Evolutionary conservation across 1,140 invertebrate genomes (phyloP).

Genomic region (Caerostris extrusa): DNA sequence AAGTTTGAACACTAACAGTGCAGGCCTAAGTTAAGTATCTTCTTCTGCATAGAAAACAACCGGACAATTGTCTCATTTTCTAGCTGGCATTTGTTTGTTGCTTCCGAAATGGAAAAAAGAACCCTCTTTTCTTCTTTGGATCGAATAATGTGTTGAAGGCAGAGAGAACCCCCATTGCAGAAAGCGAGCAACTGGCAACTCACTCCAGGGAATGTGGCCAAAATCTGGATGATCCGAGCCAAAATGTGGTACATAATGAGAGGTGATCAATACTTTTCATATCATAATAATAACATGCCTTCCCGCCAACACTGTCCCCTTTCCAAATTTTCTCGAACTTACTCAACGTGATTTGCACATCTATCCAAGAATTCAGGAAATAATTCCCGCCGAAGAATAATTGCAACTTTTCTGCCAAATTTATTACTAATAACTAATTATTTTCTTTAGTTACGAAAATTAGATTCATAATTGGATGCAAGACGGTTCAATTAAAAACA

Average conservation of each 20-base stretch:
- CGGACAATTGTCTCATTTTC: neutral
- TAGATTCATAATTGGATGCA: neutral
- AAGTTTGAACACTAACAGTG: no score
- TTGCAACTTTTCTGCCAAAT: neutral
- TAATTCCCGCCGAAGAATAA: no score
- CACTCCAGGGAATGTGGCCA: slow-evolving; percentile 47
- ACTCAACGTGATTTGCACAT: no score
- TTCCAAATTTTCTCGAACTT: no score
- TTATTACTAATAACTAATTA: slow-evolving; percentile 3
- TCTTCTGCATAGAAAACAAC: no score
- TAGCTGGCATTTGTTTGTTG: slow-evolving; percentile 6
- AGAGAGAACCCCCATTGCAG: neutral
- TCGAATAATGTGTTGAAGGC: neutral
- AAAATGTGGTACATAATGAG: slow-evolving; percentile 51
- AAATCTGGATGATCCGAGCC: slow-evolving; percentile 39
- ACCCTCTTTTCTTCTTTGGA: neutral
- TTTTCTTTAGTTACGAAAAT: neutral
- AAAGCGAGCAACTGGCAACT: slow-evolving; percentile 16
- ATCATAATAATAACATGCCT: slow-evolving; percentile 22
- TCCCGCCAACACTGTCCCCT: no score
- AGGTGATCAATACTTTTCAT: slow-evolving; percentile 45
- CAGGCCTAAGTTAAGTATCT: no score
- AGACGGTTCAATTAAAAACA: no score
- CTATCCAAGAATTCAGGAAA: no score
- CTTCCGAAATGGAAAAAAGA: neutral